A percentile compares a stretch with the other conserved stretches of the same genome.
Conservation (phyloP, 2,113 vertebrate species). For the Calyptomena viridis region DNA sequence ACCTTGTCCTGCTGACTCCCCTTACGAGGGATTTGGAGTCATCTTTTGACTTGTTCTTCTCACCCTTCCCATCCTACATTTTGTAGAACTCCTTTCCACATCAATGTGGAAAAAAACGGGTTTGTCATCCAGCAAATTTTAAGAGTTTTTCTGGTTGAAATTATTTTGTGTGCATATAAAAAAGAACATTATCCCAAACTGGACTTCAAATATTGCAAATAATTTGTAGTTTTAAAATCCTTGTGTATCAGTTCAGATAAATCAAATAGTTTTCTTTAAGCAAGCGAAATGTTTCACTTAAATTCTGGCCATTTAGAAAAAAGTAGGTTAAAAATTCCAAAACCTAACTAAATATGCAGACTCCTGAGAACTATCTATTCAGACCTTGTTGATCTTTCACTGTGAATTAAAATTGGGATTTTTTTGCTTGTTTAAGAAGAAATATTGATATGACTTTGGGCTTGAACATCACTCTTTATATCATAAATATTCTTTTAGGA, state of each 20-base stretch:
- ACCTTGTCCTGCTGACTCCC: neutral
- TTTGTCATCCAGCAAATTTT: neutral
- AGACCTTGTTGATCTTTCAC: neutral
- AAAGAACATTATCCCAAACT: neutral
- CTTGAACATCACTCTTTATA: neutral
- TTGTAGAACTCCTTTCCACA: neutral
- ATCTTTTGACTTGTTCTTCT: neutral
- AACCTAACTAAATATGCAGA: neutral
- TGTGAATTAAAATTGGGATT: neutral
- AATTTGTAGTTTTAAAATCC: neutral
- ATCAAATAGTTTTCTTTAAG: neutral
- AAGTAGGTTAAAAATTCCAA: neutral
- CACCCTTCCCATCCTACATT: neutral
- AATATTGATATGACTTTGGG: neutral
- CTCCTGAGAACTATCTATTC: neutral
- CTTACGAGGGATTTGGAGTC: neutral
- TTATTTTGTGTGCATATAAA: neutral
- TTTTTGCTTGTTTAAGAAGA: neutral
- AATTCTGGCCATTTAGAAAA: neutral
- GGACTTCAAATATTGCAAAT: neutral
- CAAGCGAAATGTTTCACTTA: neutral
- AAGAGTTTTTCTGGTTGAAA: neutral
- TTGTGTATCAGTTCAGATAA: neutral
- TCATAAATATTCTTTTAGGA: neutral
- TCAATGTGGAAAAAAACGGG: neutral